phyloP scores from a whole-genome alignment of 2,888 invertebrate species.

The Acrobasis consociella region DNA sequence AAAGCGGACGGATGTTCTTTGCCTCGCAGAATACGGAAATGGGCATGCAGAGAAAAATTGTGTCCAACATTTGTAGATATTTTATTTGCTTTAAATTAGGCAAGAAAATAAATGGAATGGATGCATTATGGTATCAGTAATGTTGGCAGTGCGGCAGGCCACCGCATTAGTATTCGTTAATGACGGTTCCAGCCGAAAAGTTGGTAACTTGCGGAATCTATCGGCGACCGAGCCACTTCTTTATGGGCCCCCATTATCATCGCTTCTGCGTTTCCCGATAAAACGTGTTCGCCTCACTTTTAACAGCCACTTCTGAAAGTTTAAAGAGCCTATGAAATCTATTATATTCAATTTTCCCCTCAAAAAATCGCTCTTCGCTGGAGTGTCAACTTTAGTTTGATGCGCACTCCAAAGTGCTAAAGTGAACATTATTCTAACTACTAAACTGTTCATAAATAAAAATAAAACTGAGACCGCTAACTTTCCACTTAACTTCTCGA shows the following conservation, averaged over 20 bases:
- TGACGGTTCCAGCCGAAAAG: constrained; percentile 70
- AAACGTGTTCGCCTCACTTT: constrained; percentile 76
- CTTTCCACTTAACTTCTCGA: constrained; percentile 78
- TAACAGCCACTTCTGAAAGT: constrained; percentile 65
- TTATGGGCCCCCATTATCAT: constrained; percentile 79
- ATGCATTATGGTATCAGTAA: constrained; percentile 40
- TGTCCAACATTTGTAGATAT: constrained; percentile 45
- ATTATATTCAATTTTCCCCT: constrained; percentile 65
- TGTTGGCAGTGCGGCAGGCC: constrained; percentile 48
- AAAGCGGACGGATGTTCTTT: constrained; percentile 76
- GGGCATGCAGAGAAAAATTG: constrained; percentile 47
- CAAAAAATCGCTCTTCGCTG: constrained; percentile 26
- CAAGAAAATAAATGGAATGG: constrained; percentile 22
- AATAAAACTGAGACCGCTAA: constrained; percentile 66
- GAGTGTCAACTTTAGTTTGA: constrained; percentile 29
- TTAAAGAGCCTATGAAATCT: constrained; percentile 68
- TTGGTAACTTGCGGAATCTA: constrained; percentile 79
- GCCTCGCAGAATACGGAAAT: constrained; percentile 66
- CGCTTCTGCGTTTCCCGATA: constrained; percentile 74
- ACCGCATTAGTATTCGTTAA: constrained; percentile 71
- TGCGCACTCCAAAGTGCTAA: constrained; percentile 12
- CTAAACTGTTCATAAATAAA: constrained; percentile 68
- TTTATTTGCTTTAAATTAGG: constrained; percentile 6
- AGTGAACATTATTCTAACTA: constrained; percentile 20
- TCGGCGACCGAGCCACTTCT: constrained; percentile 69